Evolutionary conservation across 1,140 invertebrate species (phyloP).

Genomic region (Dendroctonus valens): DNA sequence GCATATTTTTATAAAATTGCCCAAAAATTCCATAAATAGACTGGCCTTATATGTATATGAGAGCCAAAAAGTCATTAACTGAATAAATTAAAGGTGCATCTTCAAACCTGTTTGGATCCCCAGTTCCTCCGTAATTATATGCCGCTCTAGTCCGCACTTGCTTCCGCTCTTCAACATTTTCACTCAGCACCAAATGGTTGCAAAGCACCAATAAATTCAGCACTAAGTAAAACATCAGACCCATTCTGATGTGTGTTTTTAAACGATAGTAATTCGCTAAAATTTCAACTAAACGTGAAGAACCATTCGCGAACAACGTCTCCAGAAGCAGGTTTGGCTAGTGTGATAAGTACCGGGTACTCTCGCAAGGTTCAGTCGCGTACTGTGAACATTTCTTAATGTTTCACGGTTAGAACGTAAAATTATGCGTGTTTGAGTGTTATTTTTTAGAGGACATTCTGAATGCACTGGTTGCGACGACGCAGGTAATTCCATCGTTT

Average conservation of each 20-base stretch:
- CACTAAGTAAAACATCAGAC: not conserved
- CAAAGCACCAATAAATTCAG: not conserved
- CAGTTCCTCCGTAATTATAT: no score
- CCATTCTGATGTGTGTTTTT: not conserved
- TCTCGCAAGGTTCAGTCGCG: not conserved
- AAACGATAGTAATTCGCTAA: no score
- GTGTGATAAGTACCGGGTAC: not conserved
- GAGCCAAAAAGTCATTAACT: not conserved
- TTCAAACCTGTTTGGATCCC: no score
- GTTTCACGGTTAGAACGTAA: not conserved
- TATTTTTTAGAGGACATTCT: no score
- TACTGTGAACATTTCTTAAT: constrained; percentile 1
- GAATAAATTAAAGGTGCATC: not conserved
- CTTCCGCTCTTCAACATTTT: no score
- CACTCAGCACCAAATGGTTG: not conserved
- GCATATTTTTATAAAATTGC: not conserved
- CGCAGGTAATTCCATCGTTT: no score
- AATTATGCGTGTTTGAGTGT: no score
- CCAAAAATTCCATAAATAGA: not conserved
- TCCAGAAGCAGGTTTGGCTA: not conserved
- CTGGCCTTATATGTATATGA: not conserved
- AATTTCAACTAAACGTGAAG: no score
- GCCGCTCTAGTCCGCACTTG: no score
- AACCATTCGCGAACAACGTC: no score
- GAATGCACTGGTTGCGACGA: no score